Conservation (phyloP, 2,113 vertebrate genomes). For the Felis chaus region DNA sequence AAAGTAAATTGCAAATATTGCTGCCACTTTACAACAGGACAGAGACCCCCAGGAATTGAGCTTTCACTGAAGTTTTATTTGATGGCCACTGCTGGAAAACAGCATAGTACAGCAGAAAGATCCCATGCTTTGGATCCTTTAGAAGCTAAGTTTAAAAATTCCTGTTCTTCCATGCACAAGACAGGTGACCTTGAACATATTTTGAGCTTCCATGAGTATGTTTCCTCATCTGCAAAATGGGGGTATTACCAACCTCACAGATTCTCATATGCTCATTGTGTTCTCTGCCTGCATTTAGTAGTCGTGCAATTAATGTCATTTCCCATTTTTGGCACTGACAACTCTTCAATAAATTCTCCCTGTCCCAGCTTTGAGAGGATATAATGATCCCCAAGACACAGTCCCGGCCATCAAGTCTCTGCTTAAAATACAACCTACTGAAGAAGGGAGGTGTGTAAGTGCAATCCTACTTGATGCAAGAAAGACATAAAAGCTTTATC, state of each 20-base stretch:
- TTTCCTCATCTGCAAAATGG: conserved; percentile 26
- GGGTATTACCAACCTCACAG: not conserved
- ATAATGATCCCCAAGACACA: not conserved
- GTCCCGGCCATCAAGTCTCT: not conserved
- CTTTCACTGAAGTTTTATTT: not conserved
- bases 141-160: conserved; percentile 7
- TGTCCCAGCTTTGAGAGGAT: not conserved
- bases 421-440: not conserved
- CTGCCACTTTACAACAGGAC: not conserved
- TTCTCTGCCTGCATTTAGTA: not conserved
- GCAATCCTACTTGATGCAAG: not conserved
- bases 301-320: not conserved
- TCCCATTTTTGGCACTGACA: not conserved
- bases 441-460: not conserved
- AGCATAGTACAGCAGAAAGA: not conserved
- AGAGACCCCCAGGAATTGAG: not conserved
- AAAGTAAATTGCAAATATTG: not conserved
- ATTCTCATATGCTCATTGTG: not conserved
- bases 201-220: not conserved
- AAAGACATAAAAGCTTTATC: not conserved
- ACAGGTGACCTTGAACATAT: not conserved
- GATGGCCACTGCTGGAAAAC: not conserved
- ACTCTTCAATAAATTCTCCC: not conserved
- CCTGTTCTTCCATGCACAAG: not conserved
- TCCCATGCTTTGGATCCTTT: not conserved